Evolutionary conservation across 2,113 vertebrate genomes (phyloP).

Genomic region (Onychostruthus taczanowskii): DNA sequence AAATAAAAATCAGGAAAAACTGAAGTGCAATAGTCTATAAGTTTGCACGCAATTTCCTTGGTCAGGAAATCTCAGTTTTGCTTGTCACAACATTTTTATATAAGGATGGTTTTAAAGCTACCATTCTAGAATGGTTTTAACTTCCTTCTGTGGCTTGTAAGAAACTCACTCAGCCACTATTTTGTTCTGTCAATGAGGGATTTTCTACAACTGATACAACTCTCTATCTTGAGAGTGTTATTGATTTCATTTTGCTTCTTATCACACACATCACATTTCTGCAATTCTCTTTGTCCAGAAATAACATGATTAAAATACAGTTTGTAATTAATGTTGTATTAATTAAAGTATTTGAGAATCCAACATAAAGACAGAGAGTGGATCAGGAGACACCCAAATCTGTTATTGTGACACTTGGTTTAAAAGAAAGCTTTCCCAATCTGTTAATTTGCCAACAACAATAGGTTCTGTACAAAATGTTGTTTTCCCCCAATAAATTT

Average conservation of each 20-base stretch:
- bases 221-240: background rate
- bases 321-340: constrained; percentile 15
- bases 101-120: background rate
- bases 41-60: background rate
- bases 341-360: background rate
- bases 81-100: background rate
- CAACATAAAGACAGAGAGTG: background rate
- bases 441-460: constrained; percentile 22
- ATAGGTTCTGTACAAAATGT: background rate
- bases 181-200: background rate
- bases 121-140: background rate
- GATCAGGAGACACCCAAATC: constrained; percentile 14
- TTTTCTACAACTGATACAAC: background rate
- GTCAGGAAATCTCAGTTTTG: constrained; percentile 17
- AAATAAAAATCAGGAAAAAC: constrained; percentile 14
- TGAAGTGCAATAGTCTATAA: background rate
- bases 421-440: constrained; percentile 3
- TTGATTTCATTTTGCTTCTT: constrained; percentile 6
- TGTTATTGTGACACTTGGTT: background rate
- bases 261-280: background rate
- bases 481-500: background rate
- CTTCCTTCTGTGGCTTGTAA: background rate
- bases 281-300: constrained; percentile 22
- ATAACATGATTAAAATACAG: constrained; percentile 27
- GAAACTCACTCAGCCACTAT: background rate